Base-by-base conservation (phyloP, 2,888 invertebrate genomes). In the Drosophila barbarae region DNA sequence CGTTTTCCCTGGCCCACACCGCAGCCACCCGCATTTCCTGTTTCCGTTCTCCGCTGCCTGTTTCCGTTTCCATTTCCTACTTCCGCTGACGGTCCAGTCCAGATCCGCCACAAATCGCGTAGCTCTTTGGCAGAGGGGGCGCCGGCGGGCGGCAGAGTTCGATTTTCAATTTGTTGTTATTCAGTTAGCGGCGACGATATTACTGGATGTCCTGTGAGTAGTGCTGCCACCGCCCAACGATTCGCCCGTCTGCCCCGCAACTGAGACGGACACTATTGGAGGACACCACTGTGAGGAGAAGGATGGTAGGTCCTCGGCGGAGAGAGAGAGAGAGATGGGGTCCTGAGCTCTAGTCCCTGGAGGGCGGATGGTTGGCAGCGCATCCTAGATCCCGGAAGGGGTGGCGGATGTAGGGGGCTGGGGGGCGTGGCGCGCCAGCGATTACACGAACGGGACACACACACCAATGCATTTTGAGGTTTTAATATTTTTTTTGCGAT, bases 371-470 rank as follows among this genome's bases (percentile, higher is more conserved):
- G 8, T 18, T 30, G 46, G 46, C 18, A 8, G 46, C 18, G 30
- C 28, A 13, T 46, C 46, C 30, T 30, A 30, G 30, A 30, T 30
- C 13, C 13, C 13, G 46, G 44, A n/a, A n/a, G 53, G 23, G 23
- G 32, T 28, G 63, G 55, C 44, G 47, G n/a, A 41, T 41, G 53
- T 18, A 34, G 26, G 46, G 35, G 50, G 53, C 38, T 15, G 49
- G 36, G 58, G 60, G 47, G 51, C 63, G 67, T 53, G 79, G 66
- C 74, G 74, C 71, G 79, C 71, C 79, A 76, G 86, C 82, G 84
- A 85, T 85, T 86, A 66, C 85, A 81, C 84, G 85, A 86, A 86
- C 85, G 86, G 86, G 85, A 86, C 85, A 81, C 81, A 85, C 78
- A 82, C 86, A 86, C 82, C 81, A 84, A 85, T 85, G 85, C 84